Evolutionary conservation across 2,888 invertebrate species (phyloP), one percentile per base, ranked within the genome.

Genomic region (Limnephilus rhombicus): DNA sequence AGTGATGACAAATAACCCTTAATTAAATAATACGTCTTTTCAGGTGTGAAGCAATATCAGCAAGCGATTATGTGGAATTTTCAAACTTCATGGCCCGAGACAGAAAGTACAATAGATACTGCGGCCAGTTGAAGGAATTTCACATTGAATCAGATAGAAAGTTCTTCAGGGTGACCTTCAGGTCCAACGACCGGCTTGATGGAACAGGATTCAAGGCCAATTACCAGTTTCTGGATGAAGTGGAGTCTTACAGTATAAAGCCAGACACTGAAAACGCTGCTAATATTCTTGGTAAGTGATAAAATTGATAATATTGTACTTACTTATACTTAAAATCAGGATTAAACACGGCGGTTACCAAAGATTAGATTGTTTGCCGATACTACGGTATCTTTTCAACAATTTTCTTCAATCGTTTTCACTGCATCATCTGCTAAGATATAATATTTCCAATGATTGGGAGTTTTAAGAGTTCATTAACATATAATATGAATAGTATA

Each of bases 51-150:
- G 98, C 98, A 92, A 97, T 97, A 87, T 98, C 99, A 3, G 98
- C 98, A 85, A 99, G 99, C 94, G 99, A 99, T 95, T 99, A 98
- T 95, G 98, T 99, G 90, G 98, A 99, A 95, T 99, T 99, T 96
- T 99, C 99, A 87, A 99, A 99, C 96, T 99, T 98, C 95, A 97
- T 98, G 97, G 97, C 98, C 93, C 97, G 98, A 94, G 99, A 99
- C 96, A 97, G 98, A 94, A 98, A 99, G 95, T 98, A 98, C 95
- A 97, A 98, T 88, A 97, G 98, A 94, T 98, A 98, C 95, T 99
- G 99, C 95, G 99, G 99, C 12, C 97, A 98, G 94, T 96, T 97
- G 95, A 97, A 97, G 94, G 98, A 98, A 94, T 98, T 98, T 95
- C 97, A 98, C 94, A 97, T 98, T 82, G 97, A 98, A 94, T 99